A percentile compares a stretch with the other conserved stretches of the same genome.
These are phyloP conservation scores for Cotesia congregata DNA, from an alignment of 2,888 invertebrate species.

Conservation along the genomic window DNA sequence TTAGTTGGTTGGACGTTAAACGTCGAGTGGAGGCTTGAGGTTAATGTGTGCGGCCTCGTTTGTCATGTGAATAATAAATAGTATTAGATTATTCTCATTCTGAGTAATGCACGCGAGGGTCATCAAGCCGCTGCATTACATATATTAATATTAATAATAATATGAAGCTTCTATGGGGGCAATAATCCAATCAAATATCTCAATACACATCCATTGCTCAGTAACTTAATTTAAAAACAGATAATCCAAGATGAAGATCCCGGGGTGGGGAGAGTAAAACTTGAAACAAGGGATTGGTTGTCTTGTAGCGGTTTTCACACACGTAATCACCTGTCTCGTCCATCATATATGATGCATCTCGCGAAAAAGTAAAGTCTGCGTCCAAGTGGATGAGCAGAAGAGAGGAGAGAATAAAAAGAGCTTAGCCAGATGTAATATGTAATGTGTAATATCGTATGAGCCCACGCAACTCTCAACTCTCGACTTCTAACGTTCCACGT, in stretches of 20 bases:
- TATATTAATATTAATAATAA: too few relatives aligned
- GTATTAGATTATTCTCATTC: constrained; percentile 13
- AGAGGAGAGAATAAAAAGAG: constrained; percentile 15
- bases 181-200: too few relatives aligned
- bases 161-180: too few relatives aligned
- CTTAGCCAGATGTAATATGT: constrained; percentile 64
- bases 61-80: constrained; percentile 22
- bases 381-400: neutral
- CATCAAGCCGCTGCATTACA: neutral
- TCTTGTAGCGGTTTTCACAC: constrained; percentile 65
- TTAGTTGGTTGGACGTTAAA: constrained; percentile 7
- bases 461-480: constrained; percentile 64
- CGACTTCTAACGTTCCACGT: constrained; percentile 63
- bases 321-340: constrained; percentile 70
- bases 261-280: neutral
- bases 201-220: too few relatives aligned
- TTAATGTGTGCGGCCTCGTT: constrained; percentile 19
- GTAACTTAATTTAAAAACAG: neutral
- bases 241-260: neutral
- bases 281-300: constrained; percentile 23
- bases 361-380: constrained; percentile 46
- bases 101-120: constrained; percentile 14
- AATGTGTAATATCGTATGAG: constrained; percentile 35
- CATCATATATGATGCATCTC: constrained; percentile 55
- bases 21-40: constrained; percentile 19